Conservation (phyloP, 2,113 vertebrate genomes). For the Vulpes vulpes region DNA sequence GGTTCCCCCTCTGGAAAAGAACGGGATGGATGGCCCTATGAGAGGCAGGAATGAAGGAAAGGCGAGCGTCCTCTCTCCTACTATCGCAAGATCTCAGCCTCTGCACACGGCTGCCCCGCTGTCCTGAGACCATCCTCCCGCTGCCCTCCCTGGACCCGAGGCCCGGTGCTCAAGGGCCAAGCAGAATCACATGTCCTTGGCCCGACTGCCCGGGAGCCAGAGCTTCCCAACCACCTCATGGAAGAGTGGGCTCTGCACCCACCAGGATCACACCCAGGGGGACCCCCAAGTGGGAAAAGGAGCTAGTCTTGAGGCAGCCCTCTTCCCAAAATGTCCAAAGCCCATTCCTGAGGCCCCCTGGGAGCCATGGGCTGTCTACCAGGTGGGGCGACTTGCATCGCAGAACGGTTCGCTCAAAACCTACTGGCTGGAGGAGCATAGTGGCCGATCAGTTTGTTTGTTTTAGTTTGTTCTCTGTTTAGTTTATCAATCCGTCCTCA, state of each 20-base stretch:
- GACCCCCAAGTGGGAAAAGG: not conserved
- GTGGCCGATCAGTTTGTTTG: accelerated
- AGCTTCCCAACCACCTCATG: accelerated
- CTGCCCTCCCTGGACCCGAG: not conserved
- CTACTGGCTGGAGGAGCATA: accelerated
- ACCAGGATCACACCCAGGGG: accelerated
- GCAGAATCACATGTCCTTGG: not conserved
- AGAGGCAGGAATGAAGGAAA: not conserved
- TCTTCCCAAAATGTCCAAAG: not conserved
- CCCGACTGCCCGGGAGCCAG: not conserved
- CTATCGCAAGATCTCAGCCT: accelerated
- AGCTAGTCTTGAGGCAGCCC: not conserved
- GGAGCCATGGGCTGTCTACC: no score
- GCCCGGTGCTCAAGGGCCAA: accelerated
- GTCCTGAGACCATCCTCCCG: not conserved
- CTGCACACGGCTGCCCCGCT: accelerated
- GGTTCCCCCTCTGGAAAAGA: not conserved
- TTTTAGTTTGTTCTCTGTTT: not conserved
- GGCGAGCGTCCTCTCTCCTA: accelerated
- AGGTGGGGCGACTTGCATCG: accelerated
- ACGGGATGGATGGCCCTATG: accelerated
- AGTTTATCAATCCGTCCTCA: not conserved
- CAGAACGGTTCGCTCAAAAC: accelerated
- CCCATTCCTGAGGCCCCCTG: no score
- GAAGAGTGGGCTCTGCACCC: not conserved